phyloP scores from a whole-genome alignment of 2,113 vertebrate genomes.

The Nanorana parkeri region DNA sequence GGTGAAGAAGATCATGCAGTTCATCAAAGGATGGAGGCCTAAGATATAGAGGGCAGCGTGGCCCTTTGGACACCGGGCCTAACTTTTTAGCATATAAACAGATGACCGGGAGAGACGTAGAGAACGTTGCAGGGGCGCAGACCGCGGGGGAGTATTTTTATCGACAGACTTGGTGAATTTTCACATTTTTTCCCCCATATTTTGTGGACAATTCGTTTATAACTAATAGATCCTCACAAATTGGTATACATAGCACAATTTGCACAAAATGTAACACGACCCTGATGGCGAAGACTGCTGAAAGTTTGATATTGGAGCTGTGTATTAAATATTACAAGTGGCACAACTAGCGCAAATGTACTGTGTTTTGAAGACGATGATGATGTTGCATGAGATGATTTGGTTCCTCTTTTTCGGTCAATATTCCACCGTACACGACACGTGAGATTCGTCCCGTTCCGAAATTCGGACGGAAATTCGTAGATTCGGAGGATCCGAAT shows the following conservation, averaged over 20 bases:
- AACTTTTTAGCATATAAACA: no score
- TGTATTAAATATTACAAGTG: conserved; percentile 17
- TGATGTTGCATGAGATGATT: no score
- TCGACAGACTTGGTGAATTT: not conserved
- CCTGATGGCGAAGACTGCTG: not conserved
- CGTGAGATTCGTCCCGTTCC: no score
- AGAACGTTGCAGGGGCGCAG: not conserved
- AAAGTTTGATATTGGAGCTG: conserved; percentile 14
- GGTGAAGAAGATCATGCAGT: conserved; percentile 98
- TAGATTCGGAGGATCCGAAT: no score
- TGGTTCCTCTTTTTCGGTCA: no score
- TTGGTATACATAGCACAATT: conserved; percentile 47
- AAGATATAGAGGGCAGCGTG: conserved; percentile 77
- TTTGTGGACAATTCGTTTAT: conserved; percentile 18
- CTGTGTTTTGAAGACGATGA: no score
- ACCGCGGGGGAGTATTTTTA: conserved; percentile 20
- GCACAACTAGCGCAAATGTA: not conserved
- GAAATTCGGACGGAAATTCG: no score
- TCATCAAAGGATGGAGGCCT: conserved; percentile 98
- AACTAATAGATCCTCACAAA: not conserved
- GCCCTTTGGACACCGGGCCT: not conserved
- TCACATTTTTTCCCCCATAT: not conserved
- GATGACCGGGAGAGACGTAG: not conserved
- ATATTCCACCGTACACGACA: no score
- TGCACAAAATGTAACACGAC: conserved; percentile 39